Percentiles rank a stretch among this genome's conserved stretches.
phyloP scores from a whole-genome alignment of 2,888 invertebrate species.

The Agonopterix heracliana region DNA sequence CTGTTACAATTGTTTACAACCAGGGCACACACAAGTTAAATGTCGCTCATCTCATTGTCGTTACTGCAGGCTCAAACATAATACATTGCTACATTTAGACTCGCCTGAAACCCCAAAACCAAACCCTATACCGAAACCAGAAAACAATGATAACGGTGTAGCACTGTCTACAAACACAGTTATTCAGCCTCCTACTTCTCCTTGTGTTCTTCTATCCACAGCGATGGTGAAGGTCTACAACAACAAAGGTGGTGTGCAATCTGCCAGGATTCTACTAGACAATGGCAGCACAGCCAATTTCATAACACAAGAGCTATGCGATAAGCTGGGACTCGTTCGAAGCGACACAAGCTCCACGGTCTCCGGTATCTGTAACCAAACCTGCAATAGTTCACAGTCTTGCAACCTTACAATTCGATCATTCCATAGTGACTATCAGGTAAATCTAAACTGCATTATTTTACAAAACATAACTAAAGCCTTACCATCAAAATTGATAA shows the following conservation, averaged over 20 bases:
- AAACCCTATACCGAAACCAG: too few relatives aligned
- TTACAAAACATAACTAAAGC: conserved; percentile 9
- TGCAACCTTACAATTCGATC: conserved; percentile 11
- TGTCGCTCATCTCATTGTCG: neutral
- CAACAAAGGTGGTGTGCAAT: conserved; percentile 2
- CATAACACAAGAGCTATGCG: conserved; percentile 8
- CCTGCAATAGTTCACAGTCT: conserved; percentile 11
- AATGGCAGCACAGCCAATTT: conserved; percentile 16
- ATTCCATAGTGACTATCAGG: conserved; percentile 2
- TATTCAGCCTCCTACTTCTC: neutral
- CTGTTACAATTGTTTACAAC: neutral
- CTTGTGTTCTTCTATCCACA: conserved; percentile 11
- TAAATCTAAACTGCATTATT: conserved; percentile 6
- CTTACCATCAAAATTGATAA: conserved; percentile 5
- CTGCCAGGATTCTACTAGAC: conserved; percentile 10
- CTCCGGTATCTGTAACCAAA: conserved; percentile 14
- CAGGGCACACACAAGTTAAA: neutral
- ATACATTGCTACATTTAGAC: neutral
- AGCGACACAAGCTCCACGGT: conserved; percentile 9
- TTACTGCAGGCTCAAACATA: neutral
- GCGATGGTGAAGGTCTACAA: conserved; percentile 11
- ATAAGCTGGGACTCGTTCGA: conserved; percentile 10
- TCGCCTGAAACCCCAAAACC: neutral
- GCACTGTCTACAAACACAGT: neutral
- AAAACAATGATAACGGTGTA: neutral